phyloP scores from a whole-genome alignment of 2,113 vertebrate genomes.

The Onychostoma macrolepis region DNA sequence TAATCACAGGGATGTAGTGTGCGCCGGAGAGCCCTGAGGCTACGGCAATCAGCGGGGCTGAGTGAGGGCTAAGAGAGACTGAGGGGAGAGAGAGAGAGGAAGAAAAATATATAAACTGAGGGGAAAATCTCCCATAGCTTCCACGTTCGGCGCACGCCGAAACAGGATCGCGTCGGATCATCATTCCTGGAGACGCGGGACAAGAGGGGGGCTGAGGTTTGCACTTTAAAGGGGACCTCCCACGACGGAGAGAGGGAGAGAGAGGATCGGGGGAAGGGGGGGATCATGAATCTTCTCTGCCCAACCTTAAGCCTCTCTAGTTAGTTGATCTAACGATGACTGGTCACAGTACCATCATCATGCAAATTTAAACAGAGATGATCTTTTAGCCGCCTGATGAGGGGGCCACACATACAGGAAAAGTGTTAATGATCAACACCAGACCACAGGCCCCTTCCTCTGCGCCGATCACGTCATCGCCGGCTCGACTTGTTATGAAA shows the following conservation, averaged over 20 bases:
- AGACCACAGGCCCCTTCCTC: slow-evolving; percentile 43
- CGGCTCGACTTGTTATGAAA: slow-evolving; percentile 39
- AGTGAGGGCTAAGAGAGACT: slow-evolving; percentile 55
- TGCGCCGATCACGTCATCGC: slow-evolving; percentile 8
- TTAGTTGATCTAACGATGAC: slow-evolving; percentile 61
- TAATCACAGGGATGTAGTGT: slow-evolving; percentile 75
- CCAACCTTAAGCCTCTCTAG: slow-evolving; percentile 52
- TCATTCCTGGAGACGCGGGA: slow-evolving; percentile 50
- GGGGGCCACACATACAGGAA: slow-evolving; percentile 53
- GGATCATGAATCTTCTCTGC: slow-evolving; percentile 59
- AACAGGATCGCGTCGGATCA: slow-evolving; percentile 57
- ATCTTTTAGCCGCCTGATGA: slow-evolving; percentile 62
- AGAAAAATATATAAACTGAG: slow-evolving; percentile 67
- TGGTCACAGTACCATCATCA: slow-evolving; percentile 65
- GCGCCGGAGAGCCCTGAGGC: slow-evolving; percentile 67
- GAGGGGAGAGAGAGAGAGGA: slow-evolving; percentile 49
- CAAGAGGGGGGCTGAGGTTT: slow-evolving; percentile 40
- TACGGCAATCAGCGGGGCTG: slow-evolving; percentile 71
- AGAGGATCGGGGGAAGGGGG: slow-evolving; percentile 15
- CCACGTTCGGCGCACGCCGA: slow-evolving; percentile 50
- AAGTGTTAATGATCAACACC: slow-evolving; percentile 60
- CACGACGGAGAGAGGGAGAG: slow-evolving; percentile 39
- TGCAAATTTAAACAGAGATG: slow-evolving; percentile 66
- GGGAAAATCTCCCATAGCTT: slow-evolving; percentile 61
- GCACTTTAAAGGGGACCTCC: slow-evolving; percentile 59